Base-by-base conservation (phyloP, 2,888 invertebrate species). In the Caradrina kadenii region DNA sequence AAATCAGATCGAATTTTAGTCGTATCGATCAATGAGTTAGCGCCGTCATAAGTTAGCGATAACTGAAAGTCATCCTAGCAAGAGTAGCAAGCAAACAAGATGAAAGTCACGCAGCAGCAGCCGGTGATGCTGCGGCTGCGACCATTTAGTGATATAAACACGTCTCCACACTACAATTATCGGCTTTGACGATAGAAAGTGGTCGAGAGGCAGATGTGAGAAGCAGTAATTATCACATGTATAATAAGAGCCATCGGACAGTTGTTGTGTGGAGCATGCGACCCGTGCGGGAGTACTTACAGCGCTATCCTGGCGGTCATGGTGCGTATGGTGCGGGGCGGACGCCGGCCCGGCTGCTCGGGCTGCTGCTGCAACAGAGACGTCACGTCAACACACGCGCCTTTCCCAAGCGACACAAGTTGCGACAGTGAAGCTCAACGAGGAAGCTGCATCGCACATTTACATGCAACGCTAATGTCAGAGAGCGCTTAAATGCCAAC, bases 401-500 rank as follows among this genome's bases (percentile, higher is more conserved):
- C 94, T 94, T 94, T 94, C 94, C 93, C 94, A 93, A 92, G 89
- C 92, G 90, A 93, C 88, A 91, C 93, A 90, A 90, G 92, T 95
- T 95, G 94, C 95, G 93, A 95, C 94, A 95, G 92, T 93, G 90
- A 92, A 92, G 92, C 92, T 94, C 92, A 92, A 94, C 92, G 90
- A 94, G 95, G 95, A 95, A 94, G 95, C 94, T 93, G 93, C 94
- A 94, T 93, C 93, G 90, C 92, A 93, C 91, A 92, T 93, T 93
- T 92, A 93, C 93, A 94, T 94, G 95, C 95, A 95, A 93, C 93
- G 91, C 91, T 95, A 96, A 96, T 95, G 95, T 94, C 95, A 96
- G 92, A 94, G 94, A 94, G 93, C 94, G 93, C 89, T 93, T 93
- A 95, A 95, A 96, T 96, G 95, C 94, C 95, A 95, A 94, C 94